Base-by-base conservation (phyloP, 2,797 vertebrate species). In the Salarias fasciatus region DNA sequence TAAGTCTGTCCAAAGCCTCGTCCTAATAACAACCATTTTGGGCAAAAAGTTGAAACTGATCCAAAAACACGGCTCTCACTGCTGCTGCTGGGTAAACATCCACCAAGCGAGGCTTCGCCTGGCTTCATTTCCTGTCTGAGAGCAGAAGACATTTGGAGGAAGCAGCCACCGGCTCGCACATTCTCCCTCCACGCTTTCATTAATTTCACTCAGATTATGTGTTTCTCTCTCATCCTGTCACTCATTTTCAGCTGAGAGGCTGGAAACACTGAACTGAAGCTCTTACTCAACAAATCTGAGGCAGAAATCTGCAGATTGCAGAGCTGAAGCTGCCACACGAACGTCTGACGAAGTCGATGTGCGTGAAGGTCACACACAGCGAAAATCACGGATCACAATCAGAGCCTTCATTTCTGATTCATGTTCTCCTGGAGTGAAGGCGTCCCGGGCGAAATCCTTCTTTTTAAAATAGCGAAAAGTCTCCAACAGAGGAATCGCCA, bases 81-180 rank as follows among this genome's bases (percentile, higher is more conserved):
- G 18, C 18, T 77, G 79, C 75, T 61, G 62, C 72, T 7, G 74
- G 63, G 56, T 73, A 66, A 79, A 82, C 75, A 67, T 43, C 53
- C 52, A 58, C 72, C 72, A 50, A 64, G 59, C 43, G 28, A 24
- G 18, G 18, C 18, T 24, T 24, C 18, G 59, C 43, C 65, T 51
- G 72, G 53, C 59, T 84, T 86, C 79, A 85, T 82, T 84, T 86
- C 83, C 86, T 82, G 80, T 77, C 71, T 70, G 58, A 36, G 77
- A 70, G 72, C 40, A 1, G 68, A 8, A 77, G 75, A 64, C 74
- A 62, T 82, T 80, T 70, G 69, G 71, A 79, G 50, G 50, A 59
- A 60, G 64, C 61, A 69, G 76, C 60, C 52, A 35, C 60, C 11
- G 67, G 59, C 54, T 69, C 72, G 50, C 15, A 1, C 30, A 55